Evolutionary conservation across 1,140 invertebrate species (phyloP).

Genomic region (Heliconius himera): DNA sequence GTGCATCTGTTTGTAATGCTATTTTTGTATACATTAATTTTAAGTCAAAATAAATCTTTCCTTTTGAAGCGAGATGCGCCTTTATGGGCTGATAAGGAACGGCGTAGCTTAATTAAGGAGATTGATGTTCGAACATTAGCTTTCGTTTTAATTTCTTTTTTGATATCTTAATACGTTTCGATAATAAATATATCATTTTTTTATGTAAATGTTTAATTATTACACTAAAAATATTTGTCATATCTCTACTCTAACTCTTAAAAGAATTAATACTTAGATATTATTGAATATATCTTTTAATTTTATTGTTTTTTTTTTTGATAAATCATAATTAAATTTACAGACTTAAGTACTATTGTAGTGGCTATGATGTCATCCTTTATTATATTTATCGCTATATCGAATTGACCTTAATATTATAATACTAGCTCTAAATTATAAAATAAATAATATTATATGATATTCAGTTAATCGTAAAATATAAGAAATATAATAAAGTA

Average conservation of each 20-base stretch:
- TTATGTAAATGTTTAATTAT: not conserved
- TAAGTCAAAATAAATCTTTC: conserved; percentile 63
- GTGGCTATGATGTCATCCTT: not conserved
- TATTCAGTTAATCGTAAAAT: not conserved
- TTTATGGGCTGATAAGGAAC: conserved; percentile 54
- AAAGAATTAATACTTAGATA: not conserved
- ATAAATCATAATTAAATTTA: not conserved
- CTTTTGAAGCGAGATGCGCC: conserved; percentile 63
- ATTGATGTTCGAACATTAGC: conserved; percentile 36
- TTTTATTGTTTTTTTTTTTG: not conserved
- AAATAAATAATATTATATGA: not conserved
- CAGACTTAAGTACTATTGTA: not conserved
- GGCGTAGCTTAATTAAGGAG: conserved; percentile 30
- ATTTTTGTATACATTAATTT: conserved; percentile 61
- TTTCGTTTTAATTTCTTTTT: conserved; percentile 34
- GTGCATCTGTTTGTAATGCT: conserved; percentile 51
- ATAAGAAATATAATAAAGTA: too few species aligned
- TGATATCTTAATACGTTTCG: conserved; percentile 33
- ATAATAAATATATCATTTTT: not conserved
- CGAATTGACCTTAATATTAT: not conserved
- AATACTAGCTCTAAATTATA: not conserved
- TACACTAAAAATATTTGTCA: not conserved
- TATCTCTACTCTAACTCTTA: not conserved
- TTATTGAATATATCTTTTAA: not conserved
- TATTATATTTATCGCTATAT: not conserved